A percentile compares a stretch with the other conserved stretches of the same genome.
Evolutionary conservation across 2,888 invertebrate species (phyloP).

Genomic region (Nemapogon koenigi): DNA sequence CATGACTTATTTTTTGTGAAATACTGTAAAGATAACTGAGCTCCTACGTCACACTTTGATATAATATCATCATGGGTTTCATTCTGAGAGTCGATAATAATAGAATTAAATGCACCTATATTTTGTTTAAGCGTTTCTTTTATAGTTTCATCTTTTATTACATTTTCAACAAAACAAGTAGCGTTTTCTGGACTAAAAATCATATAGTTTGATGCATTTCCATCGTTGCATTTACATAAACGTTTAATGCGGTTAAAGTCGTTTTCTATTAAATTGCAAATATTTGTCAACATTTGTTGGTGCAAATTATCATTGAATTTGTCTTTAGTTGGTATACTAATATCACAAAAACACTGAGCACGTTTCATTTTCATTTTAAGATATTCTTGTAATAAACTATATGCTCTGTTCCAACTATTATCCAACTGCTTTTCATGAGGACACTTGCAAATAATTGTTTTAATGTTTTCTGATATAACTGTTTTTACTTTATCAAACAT

Average conservation of each 20-base stretch:
- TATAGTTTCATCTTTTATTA: too few species aligned
- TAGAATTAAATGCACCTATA: too few species aligned
- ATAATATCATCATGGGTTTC: too few species aligned
- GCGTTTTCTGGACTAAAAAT: too few species aligned
- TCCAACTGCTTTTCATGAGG: slow-evolving; percentile 18
- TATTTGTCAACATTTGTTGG: slow-evolving; percentile 28
- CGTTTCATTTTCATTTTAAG: slow-evolving; percentile 46
- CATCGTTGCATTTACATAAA: slow-evolving; percentile 28
- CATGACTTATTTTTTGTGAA: too few species aligned
- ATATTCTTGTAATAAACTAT: slow-evolving; percentile 47
- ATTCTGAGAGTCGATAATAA: too few species aligned
- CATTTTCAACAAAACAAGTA: too few species aligned
- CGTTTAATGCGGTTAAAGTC: slow-evolving; percentile 44
- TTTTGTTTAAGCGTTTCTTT: too few species aligned
- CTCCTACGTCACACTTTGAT: too few species aligned
- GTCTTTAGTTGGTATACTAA: slow-evolving; percentile 27
- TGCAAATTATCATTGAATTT: not conserved
- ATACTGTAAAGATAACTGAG: too few species aligned
- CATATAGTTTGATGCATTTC: too few species aligned
- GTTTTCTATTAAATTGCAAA: slow-evolving; percentile 39
- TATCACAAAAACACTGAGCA: slow-evolving; percentile 32
- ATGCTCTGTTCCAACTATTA: slow-evolving; percentile 47
- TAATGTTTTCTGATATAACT: slow-evolving; percentile 33
- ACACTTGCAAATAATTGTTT: slow-evolving; percentile 29
- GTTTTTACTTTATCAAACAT: slow-evolving; percentile 38